These are phyloP conservation scores for Bubo blakistoni DNA, from an alignment of 2,113 vertebrate genomes.

Conservation along the genomic window DNA sequence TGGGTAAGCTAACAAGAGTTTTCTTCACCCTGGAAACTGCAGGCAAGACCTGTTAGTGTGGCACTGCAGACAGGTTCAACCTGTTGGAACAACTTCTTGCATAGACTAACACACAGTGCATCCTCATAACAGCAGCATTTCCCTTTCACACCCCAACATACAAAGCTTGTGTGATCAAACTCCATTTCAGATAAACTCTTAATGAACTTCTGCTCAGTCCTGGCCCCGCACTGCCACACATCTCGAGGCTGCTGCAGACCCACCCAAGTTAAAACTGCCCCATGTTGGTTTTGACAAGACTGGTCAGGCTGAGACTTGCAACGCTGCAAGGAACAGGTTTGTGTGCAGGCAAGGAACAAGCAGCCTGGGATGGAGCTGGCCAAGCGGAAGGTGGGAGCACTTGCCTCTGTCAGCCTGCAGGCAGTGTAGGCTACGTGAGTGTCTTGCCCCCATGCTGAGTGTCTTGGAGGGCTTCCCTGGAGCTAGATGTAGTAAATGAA, in stretches of 20 bases:
- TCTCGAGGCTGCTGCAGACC: not conserved
- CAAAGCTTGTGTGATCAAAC: not conserved
- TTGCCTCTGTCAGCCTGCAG: not conserved
- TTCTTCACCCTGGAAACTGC: not conserved
- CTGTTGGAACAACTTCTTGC: not conserved
- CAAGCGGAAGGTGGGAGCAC: not conserved
- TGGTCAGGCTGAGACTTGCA: not conserved
- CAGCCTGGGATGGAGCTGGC: not conserved
- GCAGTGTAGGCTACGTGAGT: not conserved
- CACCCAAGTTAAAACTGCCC: not conserved
- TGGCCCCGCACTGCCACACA: not conserved
- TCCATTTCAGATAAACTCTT: not conserved
- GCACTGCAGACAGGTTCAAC: not conserved
- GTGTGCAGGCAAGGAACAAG: not conserved
- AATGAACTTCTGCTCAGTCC: not conserved
- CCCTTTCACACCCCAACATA: not conserved
- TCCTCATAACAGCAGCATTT: not conserved
- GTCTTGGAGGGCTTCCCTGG: not conserved
- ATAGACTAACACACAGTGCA: not conserved
- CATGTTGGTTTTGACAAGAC: not conserved
- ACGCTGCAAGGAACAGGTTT: not conserved
- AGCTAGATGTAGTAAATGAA: not conserved
- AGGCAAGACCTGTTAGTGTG: not conserved
- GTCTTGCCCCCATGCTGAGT: rapidly evolving
- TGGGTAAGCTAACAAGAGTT: not conserved